Evolutionary conservation across 2,113 vertebrate genomes (phyloP).

Genomic region (Leucopternis melanops): DNA sequence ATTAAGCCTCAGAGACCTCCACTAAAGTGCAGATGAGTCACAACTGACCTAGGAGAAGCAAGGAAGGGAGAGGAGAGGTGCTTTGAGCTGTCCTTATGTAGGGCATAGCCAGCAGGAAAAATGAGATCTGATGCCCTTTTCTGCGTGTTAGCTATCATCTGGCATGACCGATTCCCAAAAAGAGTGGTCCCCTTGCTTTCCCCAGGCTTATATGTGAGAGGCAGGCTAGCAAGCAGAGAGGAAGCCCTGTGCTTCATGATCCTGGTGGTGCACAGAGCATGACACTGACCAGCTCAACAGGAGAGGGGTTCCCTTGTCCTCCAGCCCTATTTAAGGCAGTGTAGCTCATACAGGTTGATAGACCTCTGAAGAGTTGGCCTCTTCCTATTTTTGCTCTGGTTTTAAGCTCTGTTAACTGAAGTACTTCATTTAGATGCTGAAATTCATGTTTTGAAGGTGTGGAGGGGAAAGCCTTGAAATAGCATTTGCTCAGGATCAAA

Average conservation of each 20-base stretch:
- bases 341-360: background rate
- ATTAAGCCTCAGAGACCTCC: background rate
- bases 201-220: background rate
- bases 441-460: background rate
- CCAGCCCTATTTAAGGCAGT: background rate
- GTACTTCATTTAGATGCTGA: background rate
- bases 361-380: background rate
- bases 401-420: background rate
- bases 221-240: background rate
- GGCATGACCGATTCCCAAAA: background rate
- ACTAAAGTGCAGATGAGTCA: background rate
- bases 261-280: fast-evolving
- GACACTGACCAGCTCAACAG: background rate
- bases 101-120: background rate
- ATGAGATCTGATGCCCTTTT: background rate
- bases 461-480: background rate
- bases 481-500: background rate
- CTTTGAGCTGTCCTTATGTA: background rate
- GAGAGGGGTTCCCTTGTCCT: background rate
- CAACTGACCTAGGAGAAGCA: background rate
- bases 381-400: background rate
- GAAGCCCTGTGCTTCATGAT: background rate
- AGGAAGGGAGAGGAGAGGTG: background rate
- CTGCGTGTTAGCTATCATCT: background rate
- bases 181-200: background rate